Evolutionary conservation across 2,888 invertebrate species (phyloP), one percentile per base, ranked within the genome.

Genomic region (Scaeva pyrastri): DNA sequence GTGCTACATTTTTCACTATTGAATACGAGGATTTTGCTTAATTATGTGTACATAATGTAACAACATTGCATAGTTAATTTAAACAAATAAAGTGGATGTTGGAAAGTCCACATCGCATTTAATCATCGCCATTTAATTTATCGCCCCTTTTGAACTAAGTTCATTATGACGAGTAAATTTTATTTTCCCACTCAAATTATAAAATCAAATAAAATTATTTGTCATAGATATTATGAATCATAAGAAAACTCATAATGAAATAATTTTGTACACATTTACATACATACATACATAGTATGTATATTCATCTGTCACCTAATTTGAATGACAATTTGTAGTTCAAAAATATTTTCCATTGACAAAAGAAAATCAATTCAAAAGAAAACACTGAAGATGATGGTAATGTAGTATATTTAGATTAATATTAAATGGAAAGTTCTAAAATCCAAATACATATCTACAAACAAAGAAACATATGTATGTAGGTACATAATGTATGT

Each of bases 261-360:
- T 60, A 23, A 62, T 62, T 62, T 43, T n/a, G n/a, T n/a, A n/a
- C n/a, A n/a, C n/a, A n/a, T n/a, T n/a, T n/a, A n/a, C n/a, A n/a
- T n/a, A n/a, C n/a, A n/a, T n/a, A n/a, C n/a, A n/a, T n/a, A n/a
- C n/a, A n/a, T n/a, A n/a, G n/a, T n/a, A n/a, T n/a, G n/a, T n/a
- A 62, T 62, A 26, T 26, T 43, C 19, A 62, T 62, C 23, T 62
- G 62, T 6, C 43, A 62, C 12, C 26, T 62, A 62, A 16, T 62
- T 62, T 43, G 62, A 43, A 43, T 62, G 62, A 62, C 62, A 62
- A 62, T 62, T 43, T n/a, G n/a, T n/a, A 23, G 23, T 62, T 62
- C 23, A 43, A 43, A 41, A 60, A 56, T 31, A 56, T n/a, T 14
- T 56, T 11, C n/a, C 0, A 19, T 39, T 48, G 48, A 50, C 1